phyloP scores from a whole-genome alignment of 2,888 invertebrate genomes.

The Caenorhabditis panamensis region DNA sequence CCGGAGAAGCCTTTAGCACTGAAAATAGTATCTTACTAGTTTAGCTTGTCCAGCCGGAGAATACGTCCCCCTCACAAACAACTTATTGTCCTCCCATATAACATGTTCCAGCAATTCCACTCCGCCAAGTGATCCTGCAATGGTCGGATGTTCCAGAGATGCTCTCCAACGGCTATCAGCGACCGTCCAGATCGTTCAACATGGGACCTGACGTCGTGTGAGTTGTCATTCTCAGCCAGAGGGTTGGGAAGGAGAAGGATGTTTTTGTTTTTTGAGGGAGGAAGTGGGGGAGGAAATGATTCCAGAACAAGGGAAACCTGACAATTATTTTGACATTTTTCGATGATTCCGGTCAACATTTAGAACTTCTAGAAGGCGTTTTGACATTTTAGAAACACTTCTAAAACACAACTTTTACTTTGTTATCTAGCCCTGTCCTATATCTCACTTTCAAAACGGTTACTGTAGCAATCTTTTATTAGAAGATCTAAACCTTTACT shows the following conservation, averaged over 20 bases:
- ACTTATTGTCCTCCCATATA: background rate
- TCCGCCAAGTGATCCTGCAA: slow-evolving; percentile 42
- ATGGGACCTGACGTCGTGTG: slow-evolving; percentile 54
- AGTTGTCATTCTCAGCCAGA: slow-evolving; percentile 18
- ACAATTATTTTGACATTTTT: background rate
- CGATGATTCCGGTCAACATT: background rate
- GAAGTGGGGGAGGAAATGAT: background rate
- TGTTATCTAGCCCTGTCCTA: too few relatives aligned
- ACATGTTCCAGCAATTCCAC: slow-evolving; percentile 6
- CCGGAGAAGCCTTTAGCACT: too few relatives aligned
- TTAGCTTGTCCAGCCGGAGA: too few relatives aligned
- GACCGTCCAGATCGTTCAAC: slow-evolving; percentile 48
- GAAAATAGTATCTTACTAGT: too few relatives aligned
- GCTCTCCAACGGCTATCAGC: slow-evolving; percentile 34
- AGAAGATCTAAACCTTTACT: too few relatives aligned
- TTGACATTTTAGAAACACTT: background rate
- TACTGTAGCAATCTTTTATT: too few relatives aligned
- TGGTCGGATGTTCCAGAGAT: slow-evolving; percentile 42
- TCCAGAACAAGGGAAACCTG: background rate
- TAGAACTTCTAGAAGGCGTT: background rate
- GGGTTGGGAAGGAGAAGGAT: too few relatives aligned
- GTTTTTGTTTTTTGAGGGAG: slow-evolving; percentile 2
- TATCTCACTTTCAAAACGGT: too few relatives aligned
- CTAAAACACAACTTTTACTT: too few relatives aligned
- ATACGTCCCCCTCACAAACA: too few relatives aligned